Evolutionary conservation across 2,797 vertebrate species (phyloP), one percentile per base, ranked within the genome.

Genomic region (Prunella strophiata): DNA sequence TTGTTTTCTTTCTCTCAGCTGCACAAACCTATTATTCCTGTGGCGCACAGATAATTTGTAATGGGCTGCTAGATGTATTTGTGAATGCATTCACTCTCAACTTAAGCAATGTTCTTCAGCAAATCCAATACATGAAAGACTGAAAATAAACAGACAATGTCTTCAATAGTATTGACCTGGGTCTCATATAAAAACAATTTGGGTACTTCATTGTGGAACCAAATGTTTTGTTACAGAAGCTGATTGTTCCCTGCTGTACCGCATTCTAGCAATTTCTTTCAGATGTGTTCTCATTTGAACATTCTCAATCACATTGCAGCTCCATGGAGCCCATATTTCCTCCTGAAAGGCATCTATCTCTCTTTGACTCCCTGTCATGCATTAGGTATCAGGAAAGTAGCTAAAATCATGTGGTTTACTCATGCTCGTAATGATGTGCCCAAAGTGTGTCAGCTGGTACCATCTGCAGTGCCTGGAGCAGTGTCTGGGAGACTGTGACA

Each of bases 381-480:
- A 89, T 88, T 92, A 93, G 81, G 91, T 95, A 87, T 90, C 65
- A 76, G 79, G 62, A 95, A 97, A 94, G 65, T 43, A 82, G 76
- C 62, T 55, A 79, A 93, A 93, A 95, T 97, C 96, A 92, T 95
- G 94, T 97, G 97, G 54, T 91, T 94, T 97, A 73, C 98, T 96
- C 93, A 96, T 97, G 97, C 91, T 97, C 13, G 11, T 93, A 97
- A 97, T 94, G 93, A 91, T 95, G 93, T 86, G 75, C 93, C 95
- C 65, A 32, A 89, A 96, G 85, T 91, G 48, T 97, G 89, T 96
- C 95, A 97, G 96, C 93, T 93, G 84, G 96, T 97, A 96, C 98
- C 98, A 98, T 98, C 98, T 98, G 98, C 34, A 78, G 93, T 43
- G 94, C 98, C 97, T 97, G 96, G 16, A 98, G 97, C 97, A 88